These are phyloP conservation scores for Sussaba pulchella DNA, from an alignment of 2,888 invertebrate genomes.

Conservation along the genomic window DNA sequence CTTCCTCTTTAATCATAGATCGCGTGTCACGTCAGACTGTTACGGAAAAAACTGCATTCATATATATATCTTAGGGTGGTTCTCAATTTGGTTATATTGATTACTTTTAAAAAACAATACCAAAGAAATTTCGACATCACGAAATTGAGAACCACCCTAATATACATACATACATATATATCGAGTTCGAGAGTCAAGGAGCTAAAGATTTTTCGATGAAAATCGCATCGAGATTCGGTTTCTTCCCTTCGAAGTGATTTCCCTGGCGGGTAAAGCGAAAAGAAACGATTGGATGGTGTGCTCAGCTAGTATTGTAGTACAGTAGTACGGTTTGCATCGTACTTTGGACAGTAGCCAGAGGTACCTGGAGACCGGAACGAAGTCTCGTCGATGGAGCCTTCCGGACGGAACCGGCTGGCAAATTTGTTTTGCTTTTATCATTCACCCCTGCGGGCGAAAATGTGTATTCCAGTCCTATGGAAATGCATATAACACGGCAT, in stretches of 20 bases:
- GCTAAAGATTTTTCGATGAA: constrained; percentile 68
- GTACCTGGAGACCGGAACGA: constrained; percentile 17
- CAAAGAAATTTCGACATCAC: too few relatives aligned
- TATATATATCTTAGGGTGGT: too few relatives aligned
- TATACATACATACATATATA: too few relatives aligned
- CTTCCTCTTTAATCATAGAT: constrained; percentile 12
- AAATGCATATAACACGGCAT: too few relatives aligned
- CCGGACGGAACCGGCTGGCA: neutral
- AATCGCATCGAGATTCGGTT: too few relatives aligned
- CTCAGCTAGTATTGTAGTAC: neutral
- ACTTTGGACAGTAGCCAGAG: constrained; percentile 9
- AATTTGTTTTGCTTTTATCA: constrained; percentile 27
- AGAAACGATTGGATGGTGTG: neutral
- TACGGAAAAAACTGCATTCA: too few relatives aligned
- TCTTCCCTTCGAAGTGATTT: constrained; percentile 58
- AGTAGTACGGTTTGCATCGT: neutral
- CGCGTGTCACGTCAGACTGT: constrained; percentile 5
- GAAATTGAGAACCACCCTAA: too few relatives aligned
- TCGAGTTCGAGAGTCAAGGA: too few relatives aligned
- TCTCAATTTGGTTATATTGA: too few relatives aligned
- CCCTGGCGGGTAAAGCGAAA: constrained; percentile 49
- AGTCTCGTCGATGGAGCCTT: neutral
- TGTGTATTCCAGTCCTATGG: neutral
- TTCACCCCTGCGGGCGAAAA: neutral
- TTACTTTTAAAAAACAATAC: too few relatives aligned